These are phyloP conservation scores for Caenorhabditis sp. DNA, from an alignment of 2,888 invertebrate genomes.

Conservation along the genomic window DNA sequence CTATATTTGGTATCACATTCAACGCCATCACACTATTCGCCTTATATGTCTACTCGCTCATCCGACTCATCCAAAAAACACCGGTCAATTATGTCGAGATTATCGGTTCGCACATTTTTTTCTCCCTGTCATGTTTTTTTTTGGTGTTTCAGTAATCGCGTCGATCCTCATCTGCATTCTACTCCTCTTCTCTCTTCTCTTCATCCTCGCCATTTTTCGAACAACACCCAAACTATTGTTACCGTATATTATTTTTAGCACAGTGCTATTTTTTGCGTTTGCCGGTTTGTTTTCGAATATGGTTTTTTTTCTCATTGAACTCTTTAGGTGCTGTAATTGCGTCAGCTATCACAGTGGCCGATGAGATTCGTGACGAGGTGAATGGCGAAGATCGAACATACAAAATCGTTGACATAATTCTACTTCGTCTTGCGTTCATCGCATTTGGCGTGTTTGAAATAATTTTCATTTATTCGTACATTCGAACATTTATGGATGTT, in stretches of 20 bases:
- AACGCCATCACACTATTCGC: conserved; percentile 28
- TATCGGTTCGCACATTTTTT: conserved; percentile 19
- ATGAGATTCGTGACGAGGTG: conserved; percentile 38
- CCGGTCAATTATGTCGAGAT: conserved; percentile 29
- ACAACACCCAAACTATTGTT: conserved; percentile 27
- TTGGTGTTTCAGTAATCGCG: conserved; percentile 23
- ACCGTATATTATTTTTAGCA: conserved; percentile 37
- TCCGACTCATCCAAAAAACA: conserved; percentile 26
- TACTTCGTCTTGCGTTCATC: conserved; percentile 25
- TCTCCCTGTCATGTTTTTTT: too few species aligned
- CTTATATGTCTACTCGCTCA: conserved; percentile 26
- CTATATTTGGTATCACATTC: conserved; percentile 39
- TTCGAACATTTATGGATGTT: conserved; percentile 33
- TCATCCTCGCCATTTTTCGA: conserved; percentile 30
- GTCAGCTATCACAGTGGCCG: conserved; percentile 34
- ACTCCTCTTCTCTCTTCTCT: conserved; percentile 25
- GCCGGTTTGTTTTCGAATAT: too few species aligned
- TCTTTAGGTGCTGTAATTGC: conserved; percentile 37
- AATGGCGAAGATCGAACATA: conserved; percentile 38
- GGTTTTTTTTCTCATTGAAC: too few species aligned
- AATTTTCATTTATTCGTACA: conserved; percentile 33
- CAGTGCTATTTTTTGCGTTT: conserved; percentile 36
- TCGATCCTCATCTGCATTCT: conserved; percentile 25
- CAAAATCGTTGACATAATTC: conserved; percentile 35
- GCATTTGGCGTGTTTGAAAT: conserved; percentile 26